phyloP scores from a whole-genome alignment of 2,113 vertebrate genomes.

The Gambusia holbrooki region DNA sequence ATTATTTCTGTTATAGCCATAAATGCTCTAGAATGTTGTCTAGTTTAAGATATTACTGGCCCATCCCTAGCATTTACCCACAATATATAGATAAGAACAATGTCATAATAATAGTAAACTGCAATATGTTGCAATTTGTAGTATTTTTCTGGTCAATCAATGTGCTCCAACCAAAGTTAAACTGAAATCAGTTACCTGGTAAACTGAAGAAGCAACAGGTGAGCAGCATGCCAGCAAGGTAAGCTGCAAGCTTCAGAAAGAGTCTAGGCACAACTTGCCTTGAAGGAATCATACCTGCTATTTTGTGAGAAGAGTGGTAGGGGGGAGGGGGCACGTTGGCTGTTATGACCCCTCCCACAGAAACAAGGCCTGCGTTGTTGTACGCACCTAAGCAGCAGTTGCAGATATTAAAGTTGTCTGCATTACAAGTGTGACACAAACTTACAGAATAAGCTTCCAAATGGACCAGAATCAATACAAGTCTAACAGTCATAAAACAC shows the following conservation, averaged over 20 bases:
- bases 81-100: background rate
- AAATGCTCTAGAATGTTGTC: background rate
- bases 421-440: slow-evolving; percentile 23
- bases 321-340: slow-evolving; percentile 87
- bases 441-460: slow-evolving; percentile 3
- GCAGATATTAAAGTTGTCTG: slow-evolving; percentile 65
- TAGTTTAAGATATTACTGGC: background rate
- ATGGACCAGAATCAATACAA: background rate
- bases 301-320: slow-evolving; percentile 86
- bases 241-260: slow-evolving; percentile 61
- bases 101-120: background rate
- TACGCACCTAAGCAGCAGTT: slow-evolving; percentile 90
- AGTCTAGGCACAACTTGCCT: slow-evolving; percentile 23
- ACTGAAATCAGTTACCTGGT: slow-evolving; percentile 43
- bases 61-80: background rate
- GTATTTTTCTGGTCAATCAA: slow-evolving; percentile 72
- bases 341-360: slow-evolving; percentile 90
- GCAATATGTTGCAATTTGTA: too few relatives aligned
- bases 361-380: slow-evolving; percentile 94
- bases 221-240: slow-evolving; percentile 73
- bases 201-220: slow-evolving; percentile 48
- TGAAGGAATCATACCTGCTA: slow-evolving; percentile 84
- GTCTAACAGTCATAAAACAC: background rate
- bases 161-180: slow-evolving; percentile 20
- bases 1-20: background rate